phyloP scores from a whole-genome alignment of 1,140 invertebrate genomes.

The Zaprionus kolodkinae region DNA sequence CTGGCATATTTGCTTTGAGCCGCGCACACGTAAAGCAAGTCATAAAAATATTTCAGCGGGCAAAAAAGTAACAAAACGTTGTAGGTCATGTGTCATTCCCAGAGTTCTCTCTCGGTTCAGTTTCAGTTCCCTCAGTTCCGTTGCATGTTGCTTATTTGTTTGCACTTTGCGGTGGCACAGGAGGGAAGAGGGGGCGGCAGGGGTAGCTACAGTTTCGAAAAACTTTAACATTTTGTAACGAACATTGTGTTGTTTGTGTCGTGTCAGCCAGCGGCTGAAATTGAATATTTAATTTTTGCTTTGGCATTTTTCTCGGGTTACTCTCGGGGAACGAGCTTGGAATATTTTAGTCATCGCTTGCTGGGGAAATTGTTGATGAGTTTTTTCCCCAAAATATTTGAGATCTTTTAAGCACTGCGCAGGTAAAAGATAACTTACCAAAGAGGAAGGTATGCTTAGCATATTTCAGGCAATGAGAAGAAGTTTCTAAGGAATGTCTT shows the following conservation, averaged over 20 bases:
- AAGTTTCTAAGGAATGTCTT: neutral
- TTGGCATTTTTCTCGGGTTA: conserved; percentile 32
- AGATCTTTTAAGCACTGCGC: conserved; percentile 5
- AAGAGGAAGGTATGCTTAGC: conserved; percentile 38
- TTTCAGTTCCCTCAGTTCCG: conserved; percentile 21
- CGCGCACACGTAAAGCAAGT: conserved; percentile 69
- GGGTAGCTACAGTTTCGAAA: conserved; percentile 10
- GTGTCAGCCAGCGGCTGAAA: conserved; percentile 49
- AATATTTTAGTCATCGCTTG: conserved; percentile 26
- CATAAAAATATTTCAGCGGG: conserved; percentile 72
- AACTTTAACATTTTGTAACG: conserved; percentile 65
- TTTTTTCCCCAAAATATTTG: conserved; percentile 37
- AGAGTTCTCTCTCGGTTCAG: conserved; percentile 53
- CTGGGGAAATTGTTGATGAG: conserved; percentile 31
- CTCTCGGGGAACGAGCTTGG: neutral
- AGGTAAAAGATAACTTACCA: conserved; percentile 30
- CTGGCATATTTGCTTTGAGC: conserved; percentile 46
- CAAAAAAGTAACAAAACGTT: conserved; percentile 67
- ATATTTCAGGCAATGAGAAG: conserved; percentile 9
- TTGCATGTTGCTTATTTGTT: conserved; percentile 74
- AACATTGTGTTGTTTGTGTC: conserved; percentile 24
- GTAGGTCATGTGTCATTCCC: conserved; percentile 75
- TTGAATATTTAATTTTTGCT: conserved; percentile 73
- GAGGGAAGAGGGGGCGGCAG: neutral
- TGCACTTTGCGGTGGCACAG: conserved; percentile 51